Evolutionary conservation across 2,113 vertebrate genomes (phyloP).

Genomic region (Lichenostomus cassidix): DNA sequence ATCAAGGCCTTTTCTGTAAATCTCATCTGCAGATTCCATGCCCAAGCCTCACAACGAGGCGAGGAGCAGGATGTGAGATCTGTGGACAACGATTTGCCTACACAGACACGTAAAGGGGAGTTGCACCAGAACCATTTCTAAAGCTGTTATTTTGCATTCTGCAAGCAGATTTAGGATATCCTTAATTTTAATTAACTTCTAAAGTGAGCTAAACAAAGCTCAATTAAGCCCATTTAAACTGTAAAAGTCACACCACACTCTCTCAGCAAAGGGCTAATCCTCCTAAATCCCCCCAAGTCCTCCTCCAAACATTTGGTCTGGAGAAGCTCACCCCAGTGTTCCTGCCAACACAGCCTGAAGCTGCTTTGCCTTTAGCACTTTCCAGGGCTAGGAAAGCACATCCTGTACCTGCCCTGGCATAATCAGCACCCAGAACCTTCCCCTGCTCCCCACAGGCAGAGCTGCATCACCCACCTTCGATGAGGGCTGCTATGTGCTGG

Average conservation of each 20-base stretch:
- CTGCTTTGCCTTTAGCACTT: not conserved
- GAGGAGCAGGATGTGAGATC: not conserved
- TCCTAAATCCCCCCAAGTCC: not conserved
- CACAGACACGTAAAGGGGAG: not conserved
- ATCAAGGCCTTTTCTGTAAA: slow-evolving; percentile 46
- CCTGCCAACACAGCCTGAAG: not conserved
- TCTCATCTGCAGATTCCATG: slow-evolving; percentile 31
- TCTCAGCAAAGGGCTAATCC: not conserved
- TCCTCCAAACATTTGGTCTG: not conserved
- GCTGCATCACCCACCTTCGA: slow-evolving; percentile 79
- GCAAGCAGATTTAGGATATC: slow-evolving; percentile 19
- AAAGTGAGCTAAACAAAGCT: slow-evolving; percentile 30
- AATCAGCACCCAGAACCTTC: not conserved
- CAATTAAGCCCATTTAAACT: slow-evolving; percentile 35
- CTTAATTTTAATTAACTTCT: slow-evolving; percentile 52
- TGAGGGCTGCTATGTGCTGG: slow-evolving; percentile 89
- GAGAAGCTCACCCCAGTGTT: not conserved
- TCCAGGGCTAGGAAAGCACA: not conserved
- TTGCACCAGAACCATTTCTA: slow-evolving; percentile 21
- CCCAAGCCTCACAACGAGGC: not conserved
- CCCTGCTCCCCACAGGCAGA: not conserved
- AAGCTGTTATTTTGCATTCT: slow-evolving; percentile 18
- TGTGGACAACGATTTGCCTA: not conserved
- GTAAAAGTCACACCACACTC: not conserved
- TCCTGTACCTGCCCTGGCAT: not conserved